Base-by-base conservation (phyloP, 2,797 vertebrate genomes). In the Babyrousa celebensis region DNA sequence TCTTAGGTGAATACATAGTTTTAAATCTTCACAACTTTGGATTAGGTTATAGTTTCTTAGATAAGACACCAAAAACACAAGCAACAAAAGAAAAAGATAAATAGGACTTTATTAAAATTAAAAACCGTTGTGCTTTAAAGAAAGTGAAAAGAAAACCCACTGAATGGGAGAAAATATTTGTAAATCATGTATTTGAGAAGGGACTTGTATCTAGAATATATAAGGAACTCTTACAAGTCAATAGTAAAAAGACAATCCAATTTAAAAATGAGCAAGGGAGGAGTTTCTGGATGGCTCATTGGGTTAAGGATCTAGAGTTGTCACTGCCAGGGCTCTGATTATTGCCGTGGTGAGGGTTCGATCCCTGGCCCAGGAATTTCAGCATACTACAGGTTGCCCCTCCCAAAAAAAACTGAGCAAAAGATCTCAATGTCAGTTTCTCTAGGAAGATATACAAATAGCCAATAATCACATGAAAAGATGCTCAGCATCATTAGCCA, bases 41-140 rank as follows among this genome's bases (percentile, higher is more conserved):
- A 82, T 71, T 72, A 83, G 21, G 29, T 27, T 56, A 43, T 70
- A 18, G 63, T 68, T 89, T 79, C 52, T 89, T 68, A 65, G 21
- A 48, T 48, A 48, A 6, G 32, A 89, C 18, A 36, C 11, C 20
- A 72, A 80, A 43, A 70, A 20, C 20, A 48, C 4, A 72, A 62
- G 67, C 21, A 32, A 62, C 70, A 74, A 84, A 54, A 84, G 12
- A 56, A 65, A 75, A 54, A 20, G 56, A 43, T 36, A 72, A 83
- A 83, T 63, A 70, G 25, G 9, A 63, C 58, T 56, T 56, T 6
- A n/a, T 18, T 25, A 65, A 40, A 84, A 56, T 40, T n/a, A 14
- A 56, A 84, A 75, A 40, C 27, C 23, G 74, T n/a, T 48, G 18
- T 74, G n/a, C 77, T 93, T 79, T 58, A 82, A 80, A 88, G n/a